These are phyloP conservation scores for Ceratothoa steindachneri DNA, from an alignment of 2,888 invertebrate species.

Conservation along the genomic window DNA sequence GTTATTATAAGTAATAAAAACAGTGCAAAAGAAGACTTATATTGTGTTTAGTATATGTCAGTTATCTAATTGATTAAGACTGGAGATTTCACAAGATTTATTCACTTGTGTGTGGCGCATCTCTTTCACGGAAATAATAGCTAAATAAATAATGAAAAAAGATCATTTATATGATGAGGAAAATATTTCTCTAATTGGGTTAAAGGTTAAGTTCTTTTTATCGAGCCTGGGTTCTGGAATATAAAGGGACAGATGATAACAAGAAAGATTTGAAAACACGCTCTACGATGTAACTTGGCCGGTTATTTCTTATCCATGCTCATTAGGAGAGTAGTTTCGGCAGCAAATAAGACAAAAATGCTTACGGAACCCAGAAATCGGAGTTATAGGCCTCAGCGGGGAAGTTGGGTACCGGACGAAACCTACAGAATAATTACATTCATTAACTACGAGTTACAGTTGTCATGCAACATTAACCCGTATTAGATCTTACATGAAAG, in stretches of 20 bases:
- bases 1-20: no score
- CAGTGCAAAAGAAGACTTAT: no score
- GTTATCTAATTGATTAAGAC: no score
- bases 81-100: no score
- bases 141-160: no score
- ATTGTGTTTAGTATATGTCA: no score
- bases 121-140: no score
- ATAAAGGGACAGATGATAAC: background rate
- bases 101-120: no score
- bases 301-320: background rate
- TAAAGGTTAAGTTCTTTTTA: background rate
- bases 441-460: slow-evolving; percentile 2
- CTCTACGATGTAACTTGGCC: background rate
- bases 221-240: no score
- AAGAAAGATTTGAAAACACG: background rate
- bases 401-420: background rate
- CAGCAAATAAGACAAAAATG: slow-evolving; percentile 1
- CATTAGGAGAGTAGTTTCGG: background rate
- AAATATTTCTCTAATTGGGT: background rate
- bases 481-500: slow-evolving; percentile 8
- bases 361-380: slow-evolving; percentile 7
- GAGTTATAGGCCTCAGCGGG: slow-evolving; percentile 9
- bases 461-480: background rate
- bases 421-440: slow-evolving; percentile 7
- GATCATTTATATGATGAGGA: background rate